Percentiles rank a stretch among this genome's conserved stretches.
Conservation (phyloP, 2,888 invertebrate genomes). For the Dyspetes luteomarginatus region DNA sequence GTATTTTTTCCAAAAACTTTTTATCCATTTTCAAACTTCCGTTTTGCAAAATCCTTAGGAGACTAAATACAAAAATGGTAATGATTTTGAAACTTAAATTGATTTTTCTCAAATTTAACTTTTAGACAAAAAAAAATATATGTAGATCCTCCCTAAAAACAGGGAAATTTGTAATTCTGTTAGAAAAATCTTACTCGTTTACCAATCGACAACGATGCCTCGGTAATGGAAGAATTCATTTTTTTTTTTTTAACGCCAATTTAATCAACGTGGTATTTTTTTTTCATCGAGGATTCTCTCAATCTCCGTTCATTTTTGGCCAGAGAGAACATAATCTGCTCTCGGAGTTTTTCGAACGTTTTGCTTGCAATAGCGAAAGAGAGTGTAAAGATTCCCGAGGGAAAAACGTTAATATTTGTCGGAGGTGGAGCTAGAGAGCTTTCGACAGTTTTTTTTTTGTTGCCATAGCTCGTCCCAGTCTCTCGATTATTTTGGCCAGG, state of each 20-base stretch:
- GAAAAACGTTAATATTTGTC: neutral
- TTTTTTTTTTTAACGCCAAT: neutral
- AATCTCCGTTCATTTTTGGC: neutral
- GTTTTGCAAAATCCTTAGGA: too few relatives aligned
- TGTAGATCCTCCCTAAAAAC: too few relatives aligned
- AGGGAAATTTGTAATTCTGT: too few relatives aligned
- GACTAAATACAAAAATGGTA: too few relatives aligned
- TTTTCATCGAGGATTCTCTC: neutral
- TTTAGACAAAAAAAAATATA: too few relatives aligned
- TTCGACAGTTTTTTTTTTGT: slow-evolving; percentile 2
- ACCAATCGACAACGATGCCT: too few relatives aligned
- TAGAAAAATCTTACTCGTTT: too few relatives aligned
- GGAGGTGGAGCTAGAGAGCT: neutral
- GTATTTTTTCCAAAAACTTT: too few relatives aligned
- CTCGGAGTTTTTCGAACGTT: neutral
- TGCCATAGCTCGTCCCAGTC: slow-evolving; percentile 4
- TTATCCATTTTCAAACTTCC: too few relatives aligned
- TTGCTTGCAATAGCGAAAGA: neutral
- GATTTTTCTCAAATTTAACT: too few relatives aligned
- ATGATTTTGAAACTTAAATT: too few relatives aligned
- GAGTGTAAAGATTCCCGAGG: slow-evolving; percentile 4
- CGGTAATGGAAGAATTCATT: neutral
- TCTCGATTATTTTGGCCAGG: slow-evolving; percentile 20
- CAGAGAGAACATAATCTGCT: neutral
- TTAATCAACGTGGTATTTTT: neutral